Conservation (phyloP, 2,888 invertebrate species). For the Podotricha telesiphe region DNA sequence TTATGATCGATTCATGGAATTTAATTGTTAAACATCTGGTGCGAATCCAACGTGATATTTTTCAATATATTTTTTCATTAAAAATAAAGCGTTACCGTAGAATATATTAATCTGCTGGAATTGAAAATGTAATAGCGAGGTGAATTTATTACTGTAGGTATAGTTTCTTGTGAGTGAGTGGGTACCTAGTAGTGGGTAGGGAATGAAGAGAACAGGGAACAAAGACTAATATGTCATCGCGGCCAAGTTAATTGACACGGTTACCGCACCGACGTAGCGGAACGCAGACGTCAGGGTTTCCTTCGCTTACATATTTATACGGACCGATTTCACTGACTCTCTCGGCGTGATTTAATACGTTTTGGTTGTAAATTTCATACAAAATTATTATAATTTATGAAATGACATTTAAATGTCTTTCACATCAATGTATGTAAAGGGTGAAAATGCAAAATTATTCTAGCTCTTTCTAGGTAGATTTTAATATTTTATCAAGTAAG, state of each 20-base stretch:
- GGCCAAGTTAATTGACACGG: conserved; percentile 82
- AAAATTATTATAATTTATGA: conserved; percentile 34
- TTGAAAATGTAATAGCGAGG: conserved; percentile 14
- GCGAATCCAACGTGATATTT: conserved; percentile 66
- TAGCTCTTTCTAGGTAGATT: conserved; percentile 10
- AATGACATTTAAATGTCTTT: conserved; percentile 21
- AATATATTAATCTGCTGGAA: conserved; percentile 31
- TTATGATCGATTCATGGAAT: conserved; percentile 72
- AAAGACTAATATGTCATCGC: conserved; percentile 83
- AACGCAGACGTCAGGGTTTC: conserved; percentile 79
- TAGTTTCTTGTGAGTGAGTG: conserved; percentile 51
- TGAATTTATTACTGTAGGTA: conserved; percentile 49
- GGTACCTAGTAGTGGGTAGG: conserved; percentile 52
- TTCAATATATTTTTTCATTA: conserved; percentile 50
- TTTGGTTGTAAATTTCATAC: conserved; percentile 52
- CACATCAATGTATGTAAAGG: conserved; percentile 16
- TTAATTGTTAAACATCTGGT: conserved; percentile 74
- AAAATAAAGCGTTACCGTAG: conserved; percentile 38
- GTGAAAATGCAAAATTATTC: conserved; percentile 11
- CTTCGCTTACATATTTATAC: conserved; percentile 78
- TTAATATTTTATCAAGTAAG: conserved; percentile 1
- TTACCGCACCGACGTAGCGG: conserved; percentile 78
- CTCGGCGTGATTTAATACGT: conserved; percentile 46
- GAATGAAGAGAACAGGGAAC: conserved; percentile 59
- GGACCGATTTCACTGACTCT: conserved; percentile 56